Conservation (phyloP, 1,140 invertebrate genomes). For the Chlorops oryzae region DNA sequence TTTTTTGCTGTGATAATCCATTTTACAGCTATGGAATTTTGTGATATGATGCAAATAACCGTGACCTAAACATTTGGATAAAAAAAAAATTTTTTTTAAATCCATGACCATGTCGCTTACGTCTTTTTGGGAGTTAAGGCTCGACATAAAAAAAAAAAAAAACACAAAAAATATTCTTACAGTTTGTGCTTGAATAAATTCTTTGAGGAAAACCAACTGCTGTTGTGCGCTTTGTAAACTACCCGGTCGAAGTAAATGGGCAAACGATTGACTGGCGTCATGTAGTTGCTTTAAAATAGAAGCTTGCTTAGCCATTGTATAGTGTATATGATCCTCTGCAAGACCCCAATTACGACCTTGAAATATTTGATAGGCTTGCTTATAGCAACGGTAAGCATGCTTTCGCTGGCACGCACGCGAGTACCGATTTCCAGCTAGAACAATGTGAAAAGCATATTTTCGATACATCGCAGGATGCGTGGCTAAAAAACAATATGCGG, state of each 20-base stretch:
- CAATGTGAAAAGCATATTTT: slow-evolving; percentile 96
- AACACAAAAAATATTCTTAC: too few relatives aligned
- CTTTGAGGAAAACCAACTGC: slow-evolving; percentile 78
- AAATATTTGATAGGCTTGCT: slow-evolving; percentile 80
- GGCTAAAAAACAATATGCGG: slow-evolving; percentile 84
- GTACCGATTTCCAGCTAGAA: slow-evolving; percentile 87
- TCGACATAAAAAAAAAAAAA: too few relatives aligned
- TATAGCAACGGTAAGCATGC: slow-evolving; percentile 86
- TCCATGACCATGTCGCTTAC: too few relatives aligned
- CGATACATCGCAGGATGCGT: slow-evolving; percentile 67
- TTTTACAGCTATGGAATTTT: too few relatives aligned
- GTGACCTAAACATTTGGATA: too few relatives aligned
- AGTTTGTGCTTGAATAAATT: slow-evolving; percentile 74
- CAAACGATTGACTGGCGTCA: slow-evolving; percentile 72
- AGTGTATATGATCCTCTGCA: slow-evolving; percentile 92
- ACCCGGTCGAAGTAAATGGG: slow-evolving; percentile 66
- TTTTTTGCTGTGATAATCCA: too few relatives aligned
- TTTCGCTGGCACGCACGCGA: slow-evolving; percentile 85
- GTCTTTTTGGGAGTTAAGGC: too few relatives aligned
- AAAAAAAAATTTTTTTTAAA: too few relatives aligned
- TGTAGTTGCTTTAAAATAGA: slow-evolving; percentile 68
- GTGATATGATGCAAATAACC: too few relatives aligned
- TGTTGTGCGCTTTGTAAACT: slow-evolving; percentile 71
- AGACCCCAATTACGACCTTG: slow-evolving; percentile 77
- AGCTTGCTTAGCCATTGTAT: slow-evolving; percentile 84